phyloP scores from a whole-genome alignment of 1,140 invertebrate genomes.

The Neodiprion fabricii region DNA sequence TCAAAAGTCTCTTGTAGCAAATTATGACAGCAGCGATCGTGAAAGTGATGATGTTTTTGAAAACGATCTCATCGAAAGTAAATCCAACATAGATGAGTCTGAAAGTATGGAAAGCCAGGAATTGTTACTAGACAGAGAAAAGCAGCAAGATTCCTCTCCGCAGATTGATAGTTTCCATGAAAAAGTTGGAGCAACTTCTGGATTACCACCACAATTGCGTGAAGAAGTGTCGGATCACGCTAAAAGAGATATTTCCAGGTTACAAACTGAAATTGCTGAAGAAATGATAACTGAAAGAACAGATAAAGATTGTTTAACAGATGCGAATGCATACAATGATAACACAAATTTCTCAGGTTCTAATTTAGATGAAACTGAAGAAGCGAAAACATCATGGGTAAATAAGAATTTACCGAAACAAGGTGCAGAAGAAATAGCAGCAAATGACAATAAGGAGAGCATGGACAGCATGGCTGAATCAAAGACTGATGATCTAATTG shows the following conservation, averaged over 20 bases:
- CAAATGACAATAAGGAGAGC: background rate
- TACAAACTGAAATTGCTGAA: background rate
- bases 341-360: conserved; percentile 8
- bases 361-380: conserved; percentile 6
- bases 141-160: background rate
- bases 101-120: background rate
- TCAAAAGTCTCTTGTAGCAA: conserved; percentile 40
- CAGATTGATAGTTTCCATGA: background rate
- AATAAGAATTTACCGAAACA: background rate
- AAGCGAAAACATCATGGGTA: background rate
- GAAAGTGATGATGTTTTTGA: conserved; percentile 47
- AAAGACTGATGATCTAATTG: conserved; percentile 14
- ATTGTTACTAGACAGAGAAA: background rate
- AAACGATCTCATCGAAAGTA: conserved; percentile 9
- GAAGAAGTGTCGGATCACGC: no score
- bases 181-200: background rate
- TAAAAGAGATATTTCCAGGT: background rate
- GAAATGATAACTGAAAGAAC: no score
- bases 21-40: conserved; percentile 46
- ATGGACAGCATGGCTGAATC: background rate
- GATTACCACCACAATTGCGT: background rate
- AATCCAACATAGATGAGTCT: background rate
- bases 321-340: conserved; percentile 9
- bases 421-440: conserved; percentile 8
- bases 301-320: background rate